Evolutionary conservation across 1,140 invertebrate species (phyloP), one percentile per base, ranked within the genome.

Genomic region (Cephus cinctus): DNA sequence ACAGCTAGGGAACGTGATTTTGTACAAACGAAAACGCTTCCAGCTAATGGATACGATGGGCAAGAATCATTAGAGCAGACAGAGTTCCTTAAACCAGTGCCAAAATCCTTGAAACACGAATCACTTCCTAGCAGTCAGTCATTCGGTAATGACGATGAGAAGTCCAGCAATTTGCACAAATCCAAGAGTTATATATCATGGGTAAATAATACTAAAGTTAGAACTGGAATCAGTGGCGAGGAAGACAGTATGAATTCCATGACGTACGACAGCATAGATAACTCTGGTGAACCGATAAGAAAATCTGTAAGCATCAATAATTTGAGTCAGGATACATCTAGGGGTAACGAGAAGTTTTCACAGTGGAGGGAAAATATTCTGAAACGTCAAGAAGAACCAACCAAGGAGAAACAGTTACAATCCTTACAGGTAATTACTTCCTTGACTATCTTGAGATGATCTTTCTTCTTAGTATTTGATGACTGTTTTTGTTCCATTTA

Each of bases 131-230:
- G 43, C 43, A 43, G 27, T 30, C 47, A 47, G 20, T 40, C 35
- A 11, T 5, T 38, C 0, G 62, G 45, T 15, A 52, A 25, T 15
- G 45, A 52, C 8, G 30, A 25, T 1, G 50, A 65, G 30, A 52
- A 61, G 34, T 45, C 14, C 8, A 53, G 41, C 4, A 56, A 53
- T n/a, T 52, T 73, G 21, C 65, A 71, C 9, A 45, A 71, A 42
- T 76, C 73, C 0, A 75, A 73, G 41, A 76, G 73, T 46, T 71
- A 73, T n/a, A 54, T 73, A 2, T 63, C 65, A 4, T 25, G 67
- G 9, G 46, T 64, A 5, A 68, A 63, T 15, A 62, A 65, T 12
- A 52, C 63, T 1, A 71, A 66, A 18, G n/a, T n/a, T n/a, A n/a
- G n/a, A n/a, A n/a, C n/a, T n/a, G 42, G 49, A 2, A 52, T 47